A percentile compares a stretch with the other conserved stretches of the same genome.
phyloP scores from a whole-genome alignment of 2,888 invertebrate genomes.

The Lasioglossum malachurum region DNA sequence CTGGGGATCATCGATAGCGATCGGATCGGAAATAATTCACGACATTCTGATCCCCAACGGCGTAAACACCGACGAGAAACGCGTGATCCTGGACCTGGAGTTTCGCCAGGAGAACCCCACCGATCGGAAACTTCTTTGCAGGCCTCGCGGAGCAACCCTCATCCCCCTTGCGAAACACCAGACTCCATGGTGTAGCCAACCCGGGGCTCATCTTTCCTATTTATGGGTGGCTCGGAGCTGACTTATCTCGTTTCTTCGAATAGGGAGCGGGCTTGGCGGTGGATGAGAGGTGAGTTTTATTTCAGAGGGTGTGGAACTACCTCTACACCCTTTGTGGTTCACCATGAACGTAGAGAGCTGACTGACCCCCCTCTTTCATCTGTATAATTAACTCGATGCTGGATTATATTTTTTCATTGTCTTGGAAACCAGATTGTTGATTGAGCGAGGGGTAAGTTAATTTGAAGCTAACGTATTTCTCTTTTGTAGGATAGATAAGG shows the following conservation, averaged over 20 bases:
- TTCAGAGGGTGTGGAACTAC: not conserved
- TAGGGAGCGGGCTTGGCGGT: not conserved
- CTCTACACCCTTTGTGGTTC: not conserved
- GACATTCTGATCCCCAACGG: slow-evolving; percentile 25
- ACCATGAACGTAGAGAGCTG: not conserved
- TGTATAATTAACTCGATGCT: not conserved
- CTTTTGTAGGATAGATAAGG: not conserved
- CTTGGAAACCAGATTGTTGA: not conserved
- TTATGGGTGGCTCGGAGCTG: not conserved
- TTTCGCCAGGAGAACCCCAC: not conserved
- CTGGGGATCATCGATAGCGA: slow-evolving; percentile 46
- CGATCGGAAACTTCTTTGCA: not conserved
- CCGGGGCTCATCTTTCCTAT: not conserved
- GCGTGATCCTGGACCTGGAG: slow-evolving; percentile 1
- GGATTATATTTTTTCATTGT: not conserved
- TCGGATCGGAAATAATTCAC: slow-evolving; percentile 49
- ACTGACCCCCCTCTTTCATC: not conserved
- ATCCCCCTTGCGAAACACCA: not conserved
- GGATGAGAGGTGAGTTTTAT: not conserved
- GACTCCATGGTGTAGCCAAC: not conserved
- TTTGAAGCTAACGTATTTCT: not conserved
- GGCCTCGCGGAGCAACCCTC: not conserved
- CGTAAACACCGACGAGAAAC: not conserved
- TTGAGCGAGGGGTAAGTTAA: too few species aligned
- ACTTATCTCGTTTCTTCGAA: not conserved